A percentile compares a stretch with the other conserved stretches of the same genome.
These are phyloP conservation scores for Globicephala melas DNA, from an alignment of 2,113 vertebrate genomes.

Conservation along the genomic window DNA sequence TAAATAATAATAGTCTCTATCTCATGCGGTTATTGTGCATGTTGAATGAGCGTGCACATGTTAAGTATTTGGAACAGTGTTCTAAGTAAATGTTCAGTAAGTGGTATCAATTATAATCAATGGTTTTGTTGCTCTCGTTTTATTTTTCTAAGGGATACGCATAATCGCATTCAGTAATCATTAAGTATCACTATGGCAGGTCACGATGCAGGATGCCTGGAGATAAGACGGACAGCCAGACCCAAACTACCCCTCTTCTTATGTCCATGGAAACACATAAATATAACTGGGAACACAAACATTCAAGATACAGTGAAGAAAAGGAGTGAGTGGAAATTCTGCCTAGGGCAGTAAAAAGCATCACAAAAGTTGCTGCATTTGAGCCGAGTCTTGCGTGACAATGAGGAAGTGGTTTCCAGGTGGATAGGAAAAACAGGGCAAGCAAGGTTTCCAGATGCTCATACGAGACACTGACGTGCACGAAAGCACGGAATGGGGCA, in stretches of 20 bases:
- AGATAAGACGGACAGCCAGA: background rate
- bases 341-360: too few species aligned
- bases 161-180: background rate
- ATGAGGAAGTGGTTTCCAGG: background rate
- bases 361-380: background rate
- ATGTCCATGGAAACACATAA: background rate
- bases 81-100: background rate
- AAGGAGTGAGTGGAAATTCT: background rate
- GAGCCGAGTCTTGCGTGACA: background rate
- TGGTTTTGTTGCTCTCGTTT: background rate
- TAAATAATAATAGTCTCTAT: background rate
- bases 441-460: too few species aligned
- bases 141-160: background rate
- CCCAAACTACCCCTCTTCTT: background rate
- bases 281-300: background rate
- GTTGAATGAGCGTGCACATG: background rate
- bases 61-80: background rate
- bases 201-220: background rate
- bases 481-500: accelerated
- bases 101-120: background rate
- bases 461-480: accelerated
- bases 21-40: background rate
- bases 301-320: background rate
- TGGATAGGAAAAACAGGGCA: background rate
- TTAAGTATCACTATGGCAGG: background rate